Conservation (phyloP, 2,797 vertebrate species). For the Ceryle rudis region DNA sequence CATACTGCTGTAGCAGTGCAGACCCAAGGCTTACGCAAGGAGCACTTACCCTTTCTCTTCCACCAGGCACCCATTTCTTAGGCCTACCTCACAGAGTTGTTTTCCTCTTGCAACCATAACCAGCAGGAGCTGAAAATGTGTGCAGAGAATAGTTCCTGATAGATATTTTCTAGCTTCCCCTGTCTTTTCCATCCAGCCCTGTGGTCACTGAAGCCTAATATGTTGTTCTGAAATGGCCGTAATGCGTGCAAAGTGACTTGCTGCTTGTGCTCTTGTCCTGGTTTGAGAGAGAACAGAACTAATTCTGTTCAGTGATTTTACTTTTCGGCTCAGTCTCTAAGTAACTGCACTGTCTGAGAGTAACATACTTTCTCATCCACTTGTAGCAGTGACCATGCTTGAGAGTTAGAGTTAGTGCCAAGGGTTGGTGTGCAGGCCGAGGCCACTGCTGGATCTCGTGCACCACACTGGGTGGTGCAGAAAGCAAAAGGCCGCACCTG, state of each 20-base stretch:
- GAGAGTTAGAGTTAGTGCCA: background rate
- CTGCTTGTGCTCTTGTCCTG: background rate
- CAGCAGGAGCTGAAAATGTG: background rate
- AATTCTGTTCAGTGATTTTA: background rate
- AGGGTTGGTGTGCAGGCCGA: background rate
- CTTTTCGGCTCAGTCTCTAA: background rate
- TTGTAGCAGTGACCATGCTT: background rate
- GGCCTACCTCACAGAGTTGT: background rate
- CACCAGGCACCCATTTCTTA: background rate
- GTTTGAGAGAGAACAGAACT: background rate
- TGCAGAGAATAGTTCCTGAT: background rate
- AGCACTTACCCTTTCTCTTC: background rate
- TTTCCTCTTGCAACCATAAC: rapidly evolving
- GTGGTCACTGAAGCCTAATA: background rate
- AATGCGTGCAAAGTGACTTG: background rate
- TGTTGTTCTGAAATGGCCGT: background rate
- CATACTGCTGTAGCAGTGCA: background rate
- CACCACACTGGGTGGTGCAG: background rate
- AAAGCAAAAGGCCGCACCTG: background rate
- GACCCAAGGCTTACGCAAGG: background rate
- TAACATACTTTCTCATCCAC: too few relatives aligned
- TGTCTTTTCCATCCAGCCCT: background rate
- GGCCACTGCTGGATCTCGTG: background rate
- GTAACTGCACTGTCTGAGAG: background rate
- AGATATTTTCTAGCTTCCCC: background rate